Conservation (phyloP, 2,113 vertebrate species). For the Scolopax mira region DNA sequence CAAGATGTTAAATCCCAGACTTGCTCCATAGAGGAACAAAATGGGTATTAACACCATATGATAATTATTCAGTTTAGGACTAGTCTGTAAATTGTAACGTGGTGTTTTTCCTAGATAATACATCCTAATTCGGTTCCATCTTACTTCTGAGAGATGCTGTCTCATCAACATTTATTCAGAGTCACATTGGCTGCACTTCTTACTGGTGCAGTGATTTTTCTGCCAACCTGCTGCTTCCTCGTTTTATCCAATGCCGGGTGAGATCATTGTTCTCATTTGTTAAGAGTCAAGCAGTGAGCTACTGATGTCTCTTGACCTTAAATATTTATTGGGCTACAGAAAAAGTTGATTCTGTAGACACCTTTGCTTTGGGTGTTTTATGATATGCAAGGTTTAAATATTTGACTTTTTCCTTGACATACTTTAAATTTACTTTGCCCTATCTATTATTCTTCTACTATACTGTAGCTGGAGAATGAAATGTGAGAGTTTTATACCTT, state of each 20-base stretch:
- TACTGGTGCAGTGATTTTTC: not conserved
- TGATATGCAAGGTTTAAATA: not conserved
- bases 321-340: not conserved
- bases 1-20: slow-evolving; percentile 2
- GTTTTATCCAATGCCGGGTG: not conserved
- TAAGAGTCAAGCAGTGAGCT: not conserved
- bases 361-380: not conserved
- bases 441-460: not conserved
- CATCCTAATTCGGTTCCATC: not conserved
- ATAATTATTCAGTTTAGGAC: not conserved
- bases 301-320: not conserved
- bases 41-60: not conserved
- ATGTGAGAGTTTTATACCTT: not conserved
- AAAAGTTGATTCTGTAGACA: not conserved
- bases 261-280: not conserved
- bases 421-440: not conserved
- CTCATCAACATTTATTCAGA: not conserved
- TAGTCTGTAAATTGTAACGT: not conserved
- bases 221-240: not conserved
- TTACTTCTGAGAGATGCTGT: not conserved
- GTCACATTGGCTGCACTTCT: not conserved
- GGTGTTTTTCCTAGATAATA: not conserved
- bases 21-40: not conserved
- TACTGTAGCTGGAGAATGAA: not conserved
- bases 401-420: not conserved